A percentile compares a stretch with the other conserved stretches of the same genome.
Conservation (phyloP, 2,113 vertebrate genomes). For the Piaya cayana region DNA sequence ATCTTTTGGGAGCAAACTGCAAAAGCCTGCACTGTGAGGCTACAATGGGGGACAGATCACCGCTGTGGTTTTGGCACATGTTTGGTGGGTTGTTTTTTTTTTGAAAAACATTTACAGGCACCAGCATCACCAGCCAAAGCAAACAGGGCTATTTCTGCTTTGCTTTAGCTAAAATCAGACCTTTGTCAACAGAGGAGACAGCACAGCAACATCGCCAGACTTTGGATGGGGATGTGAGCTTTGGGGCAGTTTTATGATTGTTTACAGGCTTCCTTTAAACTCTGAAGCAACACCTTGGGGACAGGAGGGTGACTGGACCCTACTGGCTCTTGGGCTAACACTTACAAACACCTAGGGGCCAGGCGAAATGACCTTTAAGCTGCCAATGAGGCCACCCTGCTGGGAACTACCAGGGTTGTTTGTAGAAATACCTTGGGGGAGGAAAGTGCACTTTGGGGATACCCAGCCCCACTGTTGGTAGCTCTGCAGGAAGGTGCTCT, state of each 20-base stretch:
- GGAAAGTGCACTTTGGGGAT: neutral
- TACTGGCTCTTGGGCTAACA: neutral
- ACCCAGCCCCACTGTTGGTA: neutral
- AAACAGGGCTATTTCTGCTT: neutral
- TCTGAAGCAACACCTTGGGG: neutral
- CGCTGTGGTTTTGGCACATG: neutral
- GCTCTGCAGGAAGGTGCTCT: accelerated
- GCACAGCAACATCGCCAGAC: neutral
- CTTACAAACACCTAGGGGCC: accelerated
- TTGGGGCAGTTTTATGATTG: neutral
- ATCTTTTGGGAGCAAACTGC: neutral
- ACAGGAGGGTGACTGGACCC: neutral
- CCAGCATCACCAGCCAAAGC: neutral
- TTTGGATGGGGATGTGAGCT: neutral
- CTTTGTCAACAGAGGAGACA: neutral
- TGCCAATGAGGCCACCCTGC: accelerated
- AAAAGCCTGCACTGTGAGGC: neutral
- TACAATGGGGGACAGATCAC: neutral
- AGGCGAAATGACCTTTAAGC: neutral
- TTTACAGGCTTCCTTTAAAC: neutral
- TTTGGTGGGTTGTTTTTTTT: neutral
- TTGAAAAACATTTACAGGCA: neutral
- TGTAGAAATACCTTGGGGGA: neutral
- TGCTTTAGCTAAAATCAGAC: neutral
- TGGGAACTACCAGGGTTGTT: neutral